phyloP scores from a whole-genome alignment of 1,140 invertebrate genomes.

The Drosophila neocordata region DNA sequence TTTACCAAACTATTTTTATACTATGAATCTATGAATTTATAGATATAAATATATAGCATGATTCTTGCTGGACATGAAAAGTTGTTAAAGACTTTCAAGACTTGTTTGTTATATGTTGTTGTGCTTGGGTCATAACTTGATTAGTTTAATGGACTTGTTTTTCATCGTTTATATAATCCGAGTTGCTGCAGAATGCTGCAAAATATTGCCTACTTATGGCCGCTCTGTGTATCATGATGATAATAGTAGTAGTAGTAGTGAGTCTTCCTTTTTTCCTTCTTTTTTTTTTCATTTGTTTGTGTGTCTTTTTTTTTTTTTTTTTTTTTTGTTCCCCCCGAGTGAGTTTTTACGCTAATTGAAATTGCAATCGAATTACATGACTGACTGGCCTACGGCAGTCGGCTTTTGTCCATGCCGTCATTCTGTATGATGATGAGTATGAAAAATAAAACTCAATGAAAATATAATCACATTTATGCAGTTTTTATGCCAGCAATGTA shows the following conservation, averaged over 20 bases:
- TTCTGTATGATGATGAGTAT: background rate
- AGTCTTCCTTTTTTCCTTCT: background rate
- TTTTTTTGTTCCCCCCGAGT: background rate
- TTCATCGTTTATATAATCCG: background rate
- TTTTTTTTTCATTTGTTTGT: no score
- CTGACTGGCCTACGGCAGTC: constrained; percentile 33
- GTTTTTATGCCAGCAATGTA: constrained; percentile 80
- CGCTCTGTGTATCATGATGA: background rate
- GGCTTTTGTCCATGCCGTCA: background rate
- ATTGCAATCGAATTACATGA: constrained; percentile 75
- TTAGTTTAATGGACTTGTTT: background rate
- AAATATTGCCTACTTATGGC: constrained; percentile 28
- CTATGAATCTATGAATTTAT: no score
- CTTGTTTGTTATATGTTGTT: no score
- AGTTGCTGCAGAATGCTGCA: background rate
- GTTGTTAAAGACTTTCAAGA: no score
- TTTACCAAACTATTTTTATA: no score
- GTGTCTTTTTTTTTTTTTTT: background rate
- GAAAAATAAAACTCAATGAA: constrained; percentile 71
- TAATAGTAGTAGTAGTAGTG: background rate
- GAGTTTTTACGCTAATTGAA: constrained; percentile 78
- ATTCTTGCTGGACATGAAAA: no score
- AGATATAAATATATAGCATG: no score
- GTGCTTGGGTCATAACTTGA: background rate
- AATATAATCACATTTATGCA: constrained; percentile 81